These are phyloP conservation scores for Zaprionus lachaisei DNA, from an alignment of 1,140 invertebrate species.

Conservation along the genomic window DNA sequence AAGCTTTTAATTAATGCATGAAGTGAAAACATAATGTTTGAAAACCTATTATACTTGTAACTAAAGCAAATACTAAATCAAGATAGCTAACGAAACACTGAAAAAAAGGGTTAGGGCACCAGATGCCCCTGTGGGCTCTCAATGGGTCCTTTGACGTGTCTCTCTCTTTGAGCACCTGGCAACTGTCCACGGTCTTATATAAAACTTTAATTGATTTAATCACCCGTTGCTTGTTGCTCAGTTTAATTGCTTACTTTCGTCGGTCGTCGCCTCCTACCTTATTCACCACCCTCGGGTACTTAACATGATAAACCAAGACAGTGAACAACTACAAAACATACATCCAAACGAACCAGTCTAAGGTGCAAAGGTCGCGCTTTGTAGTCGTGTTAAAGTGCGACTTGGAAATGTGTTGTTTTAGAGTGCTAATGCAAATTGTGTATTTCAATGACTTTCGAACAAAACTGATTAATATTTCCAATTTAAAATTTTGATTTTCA, in stretches of 20 bases:
- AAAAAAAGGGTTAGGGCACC: neutral
- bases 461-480: constrained; percentile 14
- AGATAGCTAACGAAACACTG: neutral
- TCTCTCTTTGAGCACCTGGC: neutral
- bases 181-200: constrained; percentile 37
- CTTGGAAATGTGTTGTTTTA: neutral
- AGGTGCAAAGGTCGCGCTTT: constrained; percentile 27
- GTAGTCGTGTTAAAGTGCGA: neutral
- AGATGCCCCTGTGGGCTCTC: neutral
- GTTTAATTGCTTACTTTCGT: constrained; percentile 10
- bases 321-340: neutral
- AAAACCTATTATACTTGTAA: neutral
- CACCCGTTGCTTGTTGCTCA: constrained; percentile 26
- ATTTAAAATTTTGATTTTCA: constrained; percentile 17
- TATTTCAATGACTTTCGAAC: neutral
- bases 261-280: neutral
- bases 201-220: constrained; percentile 46
- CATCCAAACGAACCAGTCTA: neutral
- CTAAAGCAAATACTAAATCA: neutral
- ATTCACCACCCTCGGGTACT: neutral
- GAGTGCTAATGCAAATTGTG: neutral
- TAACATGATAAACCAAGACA: constrained; percentile 1
- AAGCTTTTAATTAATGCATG: neutral
- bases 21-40: neutral
- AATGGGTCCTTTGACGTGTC: neutral